Evolutionary conservation across 1,140 invertebrate species (phyloP), one percentile per base, ranked within the genome.

Genomic region (Drosophila paulistorum): DNA sequence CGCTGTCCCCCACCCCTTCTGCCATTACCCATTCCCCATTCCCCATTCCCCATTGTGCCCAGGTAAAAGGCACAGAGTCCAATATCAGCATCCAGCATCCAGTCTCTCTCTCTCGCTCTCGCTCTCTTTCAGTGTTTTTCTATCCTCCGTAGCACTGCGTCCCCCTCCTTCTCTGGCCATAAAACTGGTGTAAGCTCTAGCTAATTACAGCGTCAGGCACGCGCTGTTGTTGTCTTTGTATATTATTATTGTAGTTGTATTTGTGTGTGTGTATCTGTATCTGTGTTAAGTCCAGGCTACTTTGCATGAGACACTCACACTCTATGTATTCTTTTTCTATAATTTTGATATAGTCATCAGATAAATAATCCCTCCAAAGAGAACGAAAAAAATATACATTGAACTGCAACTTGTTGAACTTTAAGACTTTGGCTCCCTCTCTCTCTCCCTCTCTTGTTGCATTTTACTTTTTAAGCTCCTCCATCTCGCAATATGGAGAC

Each of bases 181-280:
- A 30, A 30, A 30, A 30, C 42, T 26, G 48, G 61, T 71, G 78
- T 81, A 79, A 84, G 81, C 81, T 69, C 30, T 54, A 62, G 83
- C 83, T 86, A 86, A 86, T 86, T 86, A 87, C 83, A 79, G 83
- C 67, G 80, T 78, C 74, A 75, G 84, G 84, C 84, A 89, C 84
- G 84, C 84, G 84, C 84, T 89, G 41, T 55, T 54, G 37, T 23
- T 51, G 51, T 64, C 2, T 9, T 55, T 69, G 42, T 65, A 17
- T 48, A 17, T 7, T 17, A 17, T 48, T 48, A 17, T 5, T 45
- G n/a, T 14, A 14, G 4, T 7, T 45, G 37, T 57, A 4, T 26
- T 26, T 26, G 63, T 58, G 41, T 64, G 62, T 30, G 30, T 30
- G 30, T 30, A 45, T 51, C 35, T 7, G 69, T 60, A 35, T 48